Percentiles rank a stretch among this genome's conserved stretches.
Evolutionary conservation across 2,113 vertebrate species (phyloP).

Genomic region (Carassius gibelio): DNA sequence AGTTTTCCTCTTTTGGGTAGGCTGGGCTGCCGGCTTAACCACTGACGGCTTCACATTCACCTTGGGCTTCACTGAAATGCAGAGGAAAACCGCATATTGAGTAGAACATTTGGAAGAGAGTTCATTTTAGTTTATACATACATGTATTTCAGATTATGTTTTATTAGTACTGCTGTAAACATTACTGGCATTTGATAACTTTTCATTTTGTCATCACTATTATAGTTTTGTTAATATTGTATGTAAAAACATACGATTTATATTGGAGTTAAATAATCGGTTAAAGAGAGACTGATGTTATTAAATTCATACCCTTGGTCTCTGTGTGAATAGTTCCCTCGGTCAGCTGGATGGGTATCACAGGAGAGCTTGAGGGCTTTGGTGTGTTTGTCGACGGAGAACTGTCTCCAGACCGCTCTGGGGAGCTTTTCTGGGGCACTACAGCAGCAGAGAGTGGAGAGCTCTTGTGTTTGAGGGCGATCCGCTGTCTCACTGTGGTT

Average conservation of each 20-base stretch:
- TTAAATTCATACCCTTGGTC: constrained; percentile 68
- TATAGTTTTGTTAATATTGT: too few relatives aligned
- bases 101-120: background rate
- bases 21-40: constrained; percentile 73
- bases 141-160: too few relatives aligned
- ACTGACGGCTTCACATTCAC: constrained; percentile 85
- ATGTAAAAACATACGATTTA: too few relatives aligned
- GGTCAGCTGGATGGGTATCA: constrained; percentile 15
- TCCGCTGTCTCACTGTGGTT: constrained; percentile 45
- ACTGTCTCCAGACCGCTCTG: background rate
- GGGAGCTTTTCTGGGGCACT: constrained; percentile 26
- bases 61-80: constrained; percentile 81
- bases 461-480: constrained; percentile 52
- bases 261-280: background rate
- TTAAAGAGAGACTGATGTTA: background rate
- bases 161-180: too few relatives aligned
- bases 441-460: background rate
- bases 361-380: background rate
- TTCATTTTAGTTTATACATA: too few relatives aligned
- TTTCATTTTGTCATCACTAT: too few relatives aligned
- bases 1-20: constrained; percentile 78
- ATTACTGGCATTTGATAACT: too few relatives aligned
- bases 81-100: background rate
- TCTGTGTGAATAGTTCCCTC: constrained; percentile 38
- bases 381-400: constrained; percentile 14